Percentiles rank a stretch among this genome's conserved stretches.
These are phyloP conservation scores for Ochotona princeps DNA, from an alignment of 2,113 vertebrate species.

Conservation along the genomic window DNA sequence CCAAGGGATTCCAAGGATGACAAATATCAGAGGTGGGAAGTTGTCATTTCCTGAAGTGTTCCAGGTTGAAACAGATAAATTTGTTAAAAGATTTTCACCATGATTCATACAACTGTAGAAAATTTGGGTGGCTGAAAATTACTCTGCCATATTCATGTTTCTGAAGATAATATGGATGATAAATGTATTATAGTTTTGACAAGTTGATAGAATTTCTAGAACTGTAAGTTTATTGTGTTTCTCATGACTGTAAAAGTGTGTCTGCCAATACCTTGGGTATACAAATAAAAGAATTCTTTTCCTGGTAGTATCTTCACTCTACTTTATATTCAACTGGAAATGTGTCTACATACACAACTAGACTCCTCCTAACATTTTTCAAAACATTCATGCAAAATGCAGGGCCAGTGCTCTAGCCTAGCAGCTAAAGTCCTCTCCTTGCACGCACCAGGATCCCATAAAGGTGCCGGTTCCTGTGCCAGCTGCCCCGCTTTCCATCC, in stretches of 20 bases:
- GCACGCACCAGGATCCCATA: too few species aligned
- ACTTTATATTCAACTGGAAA: constrained; percentile 40
- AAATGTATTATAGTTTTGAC: not conserved
- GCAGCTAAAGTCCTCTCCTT: too few species aligned
- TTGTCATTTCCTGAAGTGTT: constrained; percentile 28
- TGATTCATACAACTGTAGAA: not conserved
- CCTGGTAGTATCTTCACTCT: not conserved
- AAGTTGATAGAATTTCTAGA: constrained; percentile 39
- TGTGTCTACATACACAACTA: not conserved
- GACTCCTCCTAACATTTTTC: not conserved
- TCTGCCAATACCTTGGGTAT: not conserved
- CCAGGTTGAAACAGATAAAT: constrained; percentile 9
- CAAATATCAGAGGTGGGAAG: constrained; percentile 15
- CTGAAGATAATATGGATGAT: constrained; percentile 1
- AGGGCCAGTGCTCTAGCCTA: too few species aligned
- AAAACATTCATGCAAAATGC: too few species aligned
- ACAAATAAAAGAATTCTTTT: not conserved
- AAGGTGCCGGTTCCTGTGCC: too few species aligned
- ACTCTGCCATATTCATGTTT: not conserved
- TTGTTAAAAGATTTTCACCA: constrained; percentile 26
- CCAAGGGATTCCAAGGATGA: not conserved
- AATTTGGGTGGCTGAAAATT: not conserved
- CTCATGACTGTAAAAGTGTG: not conserved
- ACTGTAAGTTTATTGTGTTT: not conserved
- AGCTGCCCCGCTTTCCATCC: too few species aligned